phyloP scores from a whole-genome alignment of 2,113 vertebrate species.

The Tychaedon coryphoeus region DNA sequence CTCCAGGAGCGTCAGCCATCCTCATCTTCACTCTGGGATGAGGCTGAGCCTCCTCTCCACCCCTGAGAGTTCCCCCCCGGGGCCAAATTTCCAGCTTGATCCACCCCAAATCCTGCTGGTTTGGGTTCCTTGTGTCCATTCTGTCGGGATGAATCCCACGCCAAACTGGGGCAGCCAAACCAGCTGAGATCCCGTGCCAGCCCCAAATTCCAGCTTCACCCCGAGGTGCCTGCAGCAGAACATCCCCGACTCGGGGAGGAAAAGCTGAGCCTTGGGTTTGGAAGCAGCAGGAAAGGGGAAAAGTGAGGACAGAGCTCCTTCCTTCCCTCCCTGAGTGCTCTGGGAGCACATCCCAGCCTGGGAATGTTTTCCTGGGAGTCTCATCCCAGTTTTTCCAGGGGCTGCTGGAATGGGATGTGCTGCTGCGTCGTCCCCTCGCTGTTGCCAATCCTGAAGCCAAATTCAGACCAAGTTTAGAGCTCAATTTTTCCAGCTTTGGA shows the following conservation, averaged over 20 bases:
- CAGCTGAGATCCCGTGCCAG: not conserved
- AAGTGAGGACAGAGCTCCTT: not conserved
- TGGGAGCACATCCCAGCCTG: not conserved
- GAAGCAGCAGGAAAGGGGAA: not conserved
- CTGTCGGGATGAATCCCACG: fast-evolving
- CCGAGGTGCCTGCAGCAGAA: not conserved
- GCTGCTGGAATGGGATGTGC: not conserved
- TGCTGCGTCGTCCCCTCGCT: not conserved
- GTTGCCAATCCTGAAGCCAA: conserved; percentile 66
- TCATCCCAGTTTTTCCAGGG: fast-evolving
- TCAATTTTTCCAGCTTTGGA: not conserved
- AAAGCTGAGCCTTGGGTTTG: not conserved
- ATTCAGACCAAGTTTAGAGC: not conserved
- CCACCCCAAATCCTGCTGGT: fast-evolving
- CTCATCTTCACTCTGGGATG: fast-evolving
- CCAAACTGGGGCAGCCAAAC: not conserved
- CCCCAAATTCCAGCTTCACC: fast-evolving
- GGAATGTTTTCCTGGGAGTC: not conserved
- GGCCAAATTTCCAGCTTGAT: not conserved
- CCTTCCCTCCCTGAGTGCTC: fast-evolving
- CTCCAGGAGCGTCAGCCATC: fast-evolving
- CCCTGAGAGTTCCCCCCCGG: not conserved
- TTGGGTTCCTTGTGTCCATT: not conserved
- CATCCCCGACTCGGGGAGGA: fast-evolving
- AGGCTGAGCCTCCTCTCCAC: not conserved